Base-by-base conservation (phyloP, 2,888 invertebrate genomes). In the Eremobia ochroleuca region DNA sequence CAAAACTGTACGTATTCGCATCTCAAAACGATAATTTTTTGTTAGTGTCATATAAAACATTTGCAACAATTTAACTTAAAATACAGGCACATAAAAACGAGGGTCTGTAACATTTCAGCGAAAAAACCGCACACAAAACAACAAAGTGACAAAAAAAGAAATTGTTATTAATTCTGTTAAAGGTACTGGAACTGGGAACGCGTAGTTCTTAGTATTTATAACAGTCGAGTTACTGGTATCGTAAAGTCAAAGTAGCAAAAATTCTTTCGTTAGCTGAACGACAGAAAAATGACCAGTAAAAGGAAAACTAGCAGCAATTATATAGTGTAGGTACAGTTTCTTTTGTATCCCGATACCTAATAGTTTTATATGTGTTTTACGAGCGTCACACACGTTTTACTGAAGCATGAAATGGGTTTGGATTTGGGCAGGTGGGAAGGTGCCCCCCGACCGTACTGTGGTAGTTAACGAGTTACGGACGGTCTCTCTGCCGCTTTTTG, bases 361-460 rank as follows among this genome's bases (percentile, higher is more conserved):
- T 86, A 82, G 86, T 79, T 88, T 88, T 86, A 88, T 75, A 79
- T 65, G 46, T 72, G 4, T 78, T 85, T 87, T 85, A 86, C 81
- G 79, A 86, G 71, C 78, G 73, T 76, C 86, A 81, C 82, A 85
- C 65, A 71, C 74, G 81, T 79, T 76, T 76, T 74, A 77, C 69
- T 82, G 73, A 85, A 80, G 73, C 85, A 77, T 88, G 76, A 87
- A 85, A 86, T 84, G 72, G 82, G 77, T 85, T 73, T 81, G 67
- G 31, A 68, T 79, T 79, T 87, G 70, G 73, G 43, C 93, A 98
- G 98, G 98, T 91, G 98, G 98, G 13, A 98, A 99, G 97, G 98
- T 99, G 83, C 99, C 99, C 40, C 99, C 99, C 91, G 99, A 99
- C 94, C 97, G 99, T 81, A 99, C 99, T 21, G 98, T 99, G 92